Conservation (phyloP, 2,797 vertebrate species). For the Enteromius trimaculatus region DNA sequence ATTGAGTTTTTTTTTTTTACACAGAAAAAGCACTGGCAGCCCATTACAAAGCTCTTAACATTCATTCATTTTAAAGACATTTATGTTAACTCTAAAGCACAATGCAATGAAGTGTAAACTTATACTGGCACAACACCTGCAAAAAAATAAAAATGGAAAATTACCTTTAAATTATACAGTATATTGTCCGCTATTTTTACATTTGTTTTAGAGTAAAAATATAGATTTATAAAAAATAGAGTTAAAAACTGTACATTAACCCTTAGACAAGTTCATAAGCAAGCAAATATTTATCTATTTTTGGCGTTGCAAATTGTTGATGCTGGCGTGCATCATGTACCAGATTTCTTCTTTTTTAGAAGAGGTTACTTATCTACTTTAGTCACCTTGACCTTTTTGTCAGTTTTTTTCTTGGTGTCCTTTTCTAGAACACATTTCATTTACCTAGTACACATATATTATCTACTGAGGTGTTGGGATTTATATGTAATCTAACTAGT, state of each 20-base stretch:
- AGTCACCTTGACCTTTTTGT: slow-evolving; percentile 27
- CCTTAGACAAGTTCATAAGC: neutral
- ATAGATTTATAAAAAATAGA: too few relatives aligned
- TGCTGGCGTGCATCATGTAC: neutral
- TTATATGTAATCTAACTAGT: neutral
- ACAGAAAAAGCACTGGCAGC: too few relatives aligned
- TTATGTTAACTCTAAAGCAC: neutral
- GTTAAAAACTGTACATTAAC: neutral
- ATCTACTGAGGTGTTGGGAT: neutral
- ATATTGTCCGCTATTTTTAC: too few relatives aligned
- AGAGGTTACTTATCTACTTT: neutral
- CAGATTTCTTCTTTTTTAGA: slow-evolving; percentile 7
- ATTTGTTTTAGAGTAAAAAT: too few relatives aligned
- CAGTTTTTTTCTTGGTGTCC: slow-evolving; percentile 2
- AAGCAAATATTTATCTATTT: neutral
- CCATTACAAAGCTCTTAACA: neutral
- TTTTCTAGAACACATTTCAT: slow-evolving; percentile 32
- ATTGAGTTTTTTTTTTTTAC: neutral
- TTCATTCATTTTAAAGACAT: neutral
- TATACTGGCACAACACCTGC: too few relatives aligned
- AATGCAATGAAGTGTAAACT: neutral
- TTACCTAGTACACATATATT: neutral
- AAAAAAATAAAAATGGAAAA: too few relatives aligned
- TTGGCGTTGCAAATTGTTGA: neutral
- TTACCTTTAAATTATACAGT: too few relatives aligned